phyloP scores from a whole-genome alignment of 2,113 vertebrate genomes.

The Cyrtonyx montezumae region DNA sequence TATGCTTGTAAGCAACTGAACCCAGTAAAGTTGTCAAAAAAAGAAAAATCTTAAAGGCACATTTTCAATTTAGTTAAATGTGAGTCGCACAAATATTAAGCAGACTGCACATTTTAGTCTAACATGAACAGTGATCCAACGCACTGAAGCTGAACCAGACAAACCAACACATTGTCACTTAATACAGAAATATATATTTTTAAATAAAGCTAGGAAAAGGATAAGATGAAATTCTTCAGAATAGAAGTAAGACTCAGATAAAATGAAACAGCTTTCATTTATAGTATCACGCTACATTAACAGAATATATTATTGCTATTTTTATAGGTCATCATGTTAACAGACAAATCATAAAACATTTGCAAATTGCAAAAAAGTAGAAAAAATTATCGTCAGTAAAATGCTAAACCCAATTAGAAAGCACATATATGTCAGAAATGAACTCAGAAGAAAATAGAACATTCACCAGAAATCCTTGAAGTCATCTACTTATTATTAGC shows the following conservation, averaged over 20 bases:
- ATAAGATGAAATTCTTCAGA: background rate
- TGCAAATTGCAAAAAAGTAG: background rate
- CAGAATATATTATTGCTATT: background rate
- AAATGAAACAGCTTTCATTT: background rate
- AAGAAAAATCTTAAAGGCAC: constrained; percentile 15
- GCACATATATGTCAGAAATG: background rate
- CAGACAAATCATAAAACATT: background rate
- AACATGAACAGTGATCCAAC: background rate
- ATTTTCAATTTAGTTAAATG: constrained; percentile 24
- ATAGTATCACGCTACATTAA: background rate
- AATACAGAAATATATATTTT: background rate
- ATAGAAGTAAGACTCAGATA: background rate
- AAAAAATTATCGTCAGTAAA: background rate
- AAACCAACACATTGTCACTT: background rate
- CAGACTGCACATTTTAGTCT: background rate
- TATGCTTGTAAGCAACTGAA: background rate
- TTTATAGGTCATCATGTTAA: background rate
- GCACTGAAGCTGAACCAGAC: background rate
- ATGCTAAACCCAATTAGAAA: background rate
- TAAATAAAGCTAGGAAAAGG: background rate
- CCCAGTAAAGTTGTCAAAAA: background rate
- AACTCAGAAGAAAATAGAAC: background rate
- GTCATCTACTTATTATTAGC: background rate
- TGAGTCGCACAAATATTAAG: constrained; percentile 38
- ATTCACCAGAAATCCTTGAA: background rate